Evolutionary conservation across 2,113 vertebrate genomes (phyloP), one percentile per base, ranked within the genome.

Genomic region (Anthoscopus minutus): DNA sequence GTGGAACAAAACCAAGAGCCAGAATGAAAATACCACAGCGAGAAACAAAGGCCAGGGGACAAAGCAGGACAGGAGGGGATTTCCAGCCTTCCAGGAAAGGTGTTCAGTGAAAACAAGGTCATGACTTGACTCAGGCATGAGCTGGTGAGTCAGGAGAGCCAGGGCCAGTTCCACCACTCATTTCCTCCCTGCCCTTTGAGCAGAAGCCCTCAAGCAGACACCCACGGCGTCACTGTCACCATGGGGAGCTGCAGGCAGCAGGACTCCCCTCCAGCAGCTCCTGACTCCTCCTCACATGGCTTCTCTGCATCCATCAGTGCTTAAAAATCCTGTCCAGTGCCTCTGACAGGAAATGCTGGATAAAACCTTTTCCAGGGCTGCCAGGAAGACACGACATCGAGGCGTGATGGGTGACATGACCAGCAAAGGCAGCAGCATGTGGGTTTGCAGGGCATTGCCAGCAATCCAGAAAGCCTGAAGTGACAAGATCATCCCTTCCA

Each of bases 21-120:
- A 76, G 38, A 73, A 80, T 30, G 66, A 88, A 91, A 94, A 71
- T 12, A 47, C 10, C 24, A 22, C 8, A 31, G 50, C 4, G 16
- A 77, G 76, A 51, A 76, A 51, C 18, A 45, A 22, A 7, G 1
- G 6, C 54, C 33, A 45, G 27, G n/a, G 56, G 33, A 31, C 69
- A 79, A 53, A 85, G 78, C 45, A 72, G 86, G 78, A 85, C 7
- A 6, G 1, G 19, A 65, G 69, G 83, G 78, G 22, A 47, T 54
- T 89, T 70, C 54, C 74, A 94, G 30, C 62, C 89, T 88, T 93
- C 84, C 91, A 94, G 89, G 94, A 94, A 94, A 89, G 53, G n/a
- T 58, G 35, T 31, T 70, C 44, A 44, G 30, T 82, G 91, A 80
- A 85, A 89, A 91, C 53, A 35, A 47, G 50, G 85, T 1, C 3